These are phyloP conservation scores for Drosophila aff. DNA, from an alignment of 1,140 invertebrate genomes.

Conservation along the genomic window DNA sequence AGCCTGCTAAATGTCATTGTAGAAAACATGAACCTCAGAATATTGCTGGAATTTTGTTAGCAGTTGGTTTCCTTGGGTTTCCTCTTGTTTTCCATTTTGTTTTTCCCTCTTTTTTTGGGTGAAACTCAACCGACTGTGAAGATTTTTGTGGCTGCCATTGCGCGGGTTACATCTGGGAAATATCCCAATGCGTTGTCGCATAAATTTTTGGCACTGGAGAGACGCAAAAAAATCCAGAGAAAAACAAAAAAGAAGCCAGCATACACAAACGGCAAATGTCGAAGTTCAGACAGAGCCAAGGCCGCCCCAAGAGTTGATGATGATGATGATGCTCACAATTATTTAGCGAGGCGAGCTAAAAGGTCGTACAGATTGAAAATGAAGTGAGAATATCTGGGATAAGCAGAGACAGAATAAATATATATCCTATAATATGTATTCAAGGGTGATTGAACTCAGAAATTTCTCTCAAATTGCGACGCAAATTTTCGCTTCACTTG, in stretches of 20 bases:
- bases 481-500: constrained; percentile 28
- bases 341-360: constrained; percentile 15
- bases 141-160: constrained; percentile 41
- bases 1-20: not conserved
- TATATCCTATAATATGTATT: not conserved
- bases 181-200: constrained; percentile 55
- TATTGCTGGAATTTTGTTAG: constrained; percentile 23
- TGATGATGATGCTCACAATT: constrained; percentile 22
- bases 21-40: constrained; percentile 4
- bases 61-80: constrained; percentile 7
- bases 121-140: constrained; percentile 52
- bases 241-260: constrained; percentile 18
- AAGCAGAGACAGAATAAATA: too few relatives aligned
- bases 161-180: constrained; percentile 51
- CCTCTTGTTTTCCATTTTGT: not conserved
- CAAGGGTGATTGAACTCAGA: constrained; percentile 44
- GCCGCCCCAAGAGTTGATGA: constrained; percentile 6
- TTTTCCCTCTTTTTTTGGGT: constrained; percentile 1
- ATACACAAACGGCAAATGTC: constrained; percentile 31
- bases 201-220: constrained; percentile 41
- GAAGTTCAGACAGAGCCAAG: constrained; percentile 38
- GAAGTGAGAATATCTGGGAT: constrained; percentile 1
- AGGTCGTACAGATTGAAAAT: constrained; percentile 21
- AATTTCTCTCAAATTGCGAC: constrained; percentile 51
- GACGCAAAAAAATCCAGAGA: constrained; percentile 11